Evolutionary conservation across 2,888 invertebrate species (phyloP), one percentile per base, ranked within the genome.

Genomic region (Rugalucina vietnamica): DNA sequence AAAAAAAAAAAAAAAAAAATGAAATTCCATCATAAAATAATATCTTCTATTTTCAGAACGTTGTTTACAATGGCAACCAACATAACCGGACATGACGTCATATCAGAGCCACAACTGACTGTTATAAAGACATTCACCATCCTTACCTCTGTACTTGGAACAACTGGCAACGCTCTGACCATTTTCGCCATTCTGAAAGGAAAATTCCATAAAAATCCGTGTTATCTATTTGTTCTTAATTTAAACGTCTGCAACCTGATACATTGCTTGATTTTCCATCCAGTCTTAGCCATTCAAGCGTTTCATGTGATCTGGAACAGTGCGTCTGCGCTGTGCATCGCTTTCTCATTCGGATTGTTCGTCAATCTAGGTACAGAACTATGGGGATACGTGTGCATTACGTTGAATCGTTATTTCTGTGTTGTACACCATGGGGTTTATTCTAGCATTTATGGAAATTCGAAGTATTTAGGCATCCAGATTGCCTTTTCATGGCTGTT

Each of bases 211-310:
- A 78, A 76, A 37, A 82, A 89, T 70, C 84, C 85, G 0, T 88
- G 87, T 2, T 88, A 87, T n/a, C 27, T 87, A 4, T 91, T 90
- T 60, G 86, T 91, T 10, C 79, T 91, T 0, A 91, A 91, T 77
- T 80, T 91, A 21, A 84, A 85, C 36, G 49, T 89, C 1, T 81
- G 85, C 54, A 89, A 90, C 76, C 81, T 84, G 1, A 71, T 91
- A 8, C 86, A 87, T 1, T 88, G 87, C 70, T 73, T 79, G 21
- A 72, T 87, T 24, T 81, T 85, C 21, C 81, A 85, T 27, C 87
- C 88, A 3, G 49, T 89, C 1, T 72, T 91, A 18, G 79, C 86
- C 10, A 43, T 78, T 0, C 87, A 85, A 60, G 76, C 87, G 12
- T 90, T 87, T 50, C 71, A 77, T 27, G 84, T 76, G 1, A 85